Evolutionary conservation across 2,888 invertebrate genomes (phyloP).

Genomic region (Gortyna flavago): DNA sequence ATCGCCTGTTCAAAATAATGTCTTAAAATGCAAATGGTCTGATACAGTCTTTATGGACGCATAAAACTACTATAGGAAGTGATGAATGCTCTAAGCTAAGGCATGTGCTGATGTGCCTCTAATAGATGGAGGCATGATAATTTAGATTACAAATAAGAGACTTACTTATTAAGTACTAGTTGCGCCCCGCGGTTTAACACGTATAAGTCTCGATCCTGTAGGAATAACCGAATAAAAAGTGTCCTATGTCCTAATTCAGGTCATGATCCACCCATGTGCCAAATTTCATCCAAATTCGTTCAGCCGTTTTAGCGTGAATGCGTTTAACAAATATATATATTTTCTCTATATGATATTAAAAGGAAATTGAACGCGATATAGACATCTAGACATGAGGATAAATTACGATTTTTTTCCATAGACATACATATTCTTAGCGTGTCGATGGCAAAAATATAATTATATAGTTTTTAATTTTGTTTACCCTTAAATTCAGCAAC

Average conservation of each 20-base stretch:
- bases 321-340: too few relatives aligned
- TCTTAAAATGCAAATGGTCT: constrained; percentile 1
- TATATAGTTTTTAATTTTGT: neutral
- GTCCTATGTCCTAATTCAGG: too few relatives aligned
- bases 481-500: neutral
- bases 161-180: neutral
- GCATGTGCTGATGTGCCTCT: neutral
- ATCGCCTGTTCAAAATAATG: constrained; percentile 14
- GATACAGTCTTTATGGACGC: constrained; percentile 7
- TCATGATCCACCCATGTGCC: too few relatives aligned
- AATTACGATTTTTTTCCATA: neutral
- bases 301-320: too few relatives aligned
- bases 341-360: too few relatives aligned
- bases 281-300: too few relatives aligned
- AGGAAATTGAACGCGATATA: too few relatives aligned
- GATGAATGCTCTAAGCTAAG: neutral
- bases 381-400: neutral
- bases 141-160: neutral
- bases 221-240: too few relatives aligned
- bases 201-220: too few relatives aligned
- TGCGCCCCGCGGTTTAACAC: too few relatives aligned
- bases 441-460: neutral
- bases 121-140: neutral
- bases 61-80: neutral
- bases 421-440: neutral